A percentile compares a stretch with the other conserved stretches of the same genome.
Conservation (phyloP, 2,888 invertebrate genomes). For the Apotomis turbidana region DNA sequence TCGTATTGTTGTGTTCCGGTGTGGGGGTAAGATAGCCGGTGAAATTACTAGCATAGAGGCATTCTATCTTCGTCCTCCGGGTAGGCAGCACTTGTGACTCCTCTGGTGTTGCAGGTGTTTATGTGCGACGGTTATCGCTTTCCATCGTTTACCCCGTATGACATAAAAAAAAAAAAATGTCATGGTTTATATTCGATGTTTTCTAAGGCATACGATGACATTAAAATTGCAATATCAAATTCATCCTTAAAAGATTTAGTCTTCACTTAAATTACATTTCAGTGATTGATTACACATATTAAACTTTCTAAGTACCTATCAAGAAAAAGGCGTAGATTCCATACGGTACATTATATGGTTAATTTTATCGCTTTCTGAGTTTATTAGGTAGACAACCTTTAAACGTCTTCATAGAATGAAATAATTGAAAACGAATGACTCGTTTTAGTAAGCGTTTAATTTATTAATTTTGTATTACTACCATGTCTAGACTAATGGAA, state of each 20-base stretch:
- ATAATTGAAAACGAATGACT: not conserved
- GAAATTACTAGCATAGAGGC: too few relatives aligned
- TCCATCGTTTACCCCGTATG: too few relatives aligned
- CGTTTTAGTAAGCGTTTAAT: not conserved
- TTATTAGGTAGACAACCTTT: constrained; percentile 10
- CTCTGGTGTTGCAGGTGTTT: too few relatives aligned
- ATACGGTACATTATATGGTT: constrained; percentile 9
- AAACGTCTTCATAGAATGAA: constrained; percentile 14
- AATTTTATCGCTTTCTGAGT: constrained; percentile 1
- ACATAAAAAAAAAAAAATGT: too few relatives aligned
- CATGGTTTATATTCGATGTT: not conserved
- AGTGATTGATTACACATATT: not conserved
- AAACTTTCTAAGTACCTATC: not conserved
- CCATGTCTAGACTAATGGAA: not conserved
- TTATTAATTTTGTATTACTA: constrained; percentile 9
- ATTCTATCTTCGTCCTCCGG: too few relatives aligned
- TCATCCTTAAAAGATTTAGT: not conserved
- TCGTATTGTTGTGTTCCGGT: too few relatives aligned
- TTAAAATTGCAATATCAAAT: not conserved
- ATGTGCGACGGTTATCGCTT: too few relatives aligned
- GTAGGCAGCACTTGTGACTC: too few relatives aligned
- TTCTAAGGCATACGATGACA: constrained; percentile 14
- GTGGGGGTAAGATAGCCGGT: too few relatives aligned
- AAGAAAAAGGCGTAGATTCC: constrained; percentile 6
- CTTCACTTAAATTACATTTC: not conserved